Percentiles rank a stretch among this genome's conserved stretches.
Conservation (phyloP, 2,113 vertebrate genomes). For the Gnathonemus echidnorhynchus region DNA sequence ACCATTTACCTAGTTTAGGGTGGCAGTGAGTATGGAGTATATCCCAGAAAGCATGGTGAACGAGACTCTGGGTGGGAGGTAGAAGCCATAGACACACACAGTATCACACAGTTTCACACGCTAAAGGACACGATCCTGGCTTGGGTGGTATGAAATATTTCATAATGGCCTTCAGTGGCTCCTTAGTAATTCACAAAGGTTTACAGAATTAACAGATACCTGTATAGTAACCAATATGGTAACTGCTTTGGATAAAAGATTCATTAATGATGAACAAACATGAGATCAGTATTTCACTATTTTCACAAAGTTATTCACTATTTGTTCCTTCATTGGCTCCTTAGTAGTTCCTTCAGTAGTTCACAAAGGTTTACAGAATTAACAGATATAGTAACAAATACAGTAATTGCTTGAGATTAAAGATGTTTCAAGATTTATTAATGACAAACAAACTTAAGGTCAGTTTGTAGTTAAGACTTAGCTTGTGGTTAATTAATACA, state of each 20-base stretch:
- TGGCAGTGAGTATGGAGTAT: neutral
- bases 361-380: neutral
- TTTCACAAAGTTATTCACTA: neutral
- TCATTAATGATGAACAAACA: neutral
- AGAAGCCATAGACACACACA: neutral
- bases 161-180: neutral
- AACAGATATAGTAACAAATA: neutral
- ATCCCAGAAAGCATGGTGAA: neutral
- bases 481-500: neutral
- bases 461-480: neutral
- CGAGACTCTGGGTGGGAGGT: neutral
- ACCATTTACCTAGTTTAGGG: neutral
- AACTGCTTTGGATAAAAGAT: neutral
- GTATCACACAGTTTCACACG: neutral
- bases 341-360: neutral
- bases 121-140: neutral
- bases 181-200: neutral
- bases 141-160: neutral
- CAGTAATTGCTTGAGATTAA: neutral
- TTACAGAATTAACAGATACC: no score
- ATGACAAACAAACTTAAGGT: neutral
- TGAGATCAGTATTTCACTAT: neutral
- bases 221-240: neutral
- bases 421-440: neutral
- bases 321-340: no score